Percentiles rank a stretch among this genome's conserved stretches.
Evolutionary conservation across 1,140 invertebrate species (phyloP).

Genomic region (Drosophila lowei): DNA sequence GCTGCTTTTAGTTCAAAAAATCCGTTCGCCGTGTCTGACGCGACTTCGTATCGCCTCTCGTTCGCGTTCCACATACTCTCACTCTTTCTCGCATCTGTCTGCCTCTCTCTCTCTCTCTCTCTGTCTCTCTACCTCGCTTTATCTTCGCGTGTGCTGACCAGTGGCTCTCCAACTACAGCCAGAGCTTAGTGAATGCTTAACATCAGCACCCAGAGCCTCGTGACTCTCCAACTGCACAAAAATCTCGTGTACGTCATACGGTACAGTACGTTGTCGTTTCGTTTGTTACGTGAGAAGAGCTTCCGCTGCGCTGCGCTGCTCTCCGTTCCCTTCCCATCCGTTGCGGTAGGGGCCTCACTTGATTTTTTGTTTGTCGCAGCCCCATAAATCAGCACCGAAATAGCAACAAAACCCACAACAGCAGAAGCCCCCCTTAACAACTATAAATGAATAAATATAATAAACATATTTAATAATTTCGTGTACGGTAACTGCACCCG

Average conservation of each 20-base stretch:
- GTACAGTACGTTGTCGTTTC: background rate
- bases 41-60: slow-evolving; percentile 28
- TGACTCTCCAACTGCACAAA: slow-evolving; percentile 31
- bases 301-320: no score
- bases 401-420: slow-evolving; percentile 42
- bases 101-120: slow-evolving; percentile 21
- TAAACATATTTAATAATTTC: slow-evolving; percentile 58
- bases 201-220: background rate
- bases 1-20: slow-evolving; percentile 49
- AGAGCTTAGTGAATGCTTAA: no score
- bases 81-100: slow-evolving; percentile 9
- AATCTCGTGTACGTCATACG: slow-evolving; percentile 56
- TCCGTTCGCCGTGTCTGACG: slow-evolving; percentile 57
- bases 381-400: slow-evolving; percentile 74
- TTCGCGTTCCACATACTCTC: slow-evolving; percentile 6
- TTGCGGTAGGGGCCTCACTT: slow-evolving; percentile 23
- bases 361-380: slow-evolving; percentile 63
- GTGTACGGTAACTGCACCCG: slow-evolving; percentile 38
- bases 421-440: slow-evolving; percentile 15
- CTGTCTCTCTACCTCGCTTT: slow-evolving; percentile 19
- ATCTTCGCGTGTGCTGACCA: slow-evolving; percentile 14
- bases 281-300: slow-evolving; percentile 30
- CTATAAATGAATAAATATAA: slow-evolving; percentile 43
- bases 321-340: slow-evolving; percentile 25
- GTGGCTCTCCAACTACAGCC: slow-evolving; percentile 33